Conservation (phyloP, 1,140 invertebrate genomes). For the Mizuhopecten yessoensis region DNA sequence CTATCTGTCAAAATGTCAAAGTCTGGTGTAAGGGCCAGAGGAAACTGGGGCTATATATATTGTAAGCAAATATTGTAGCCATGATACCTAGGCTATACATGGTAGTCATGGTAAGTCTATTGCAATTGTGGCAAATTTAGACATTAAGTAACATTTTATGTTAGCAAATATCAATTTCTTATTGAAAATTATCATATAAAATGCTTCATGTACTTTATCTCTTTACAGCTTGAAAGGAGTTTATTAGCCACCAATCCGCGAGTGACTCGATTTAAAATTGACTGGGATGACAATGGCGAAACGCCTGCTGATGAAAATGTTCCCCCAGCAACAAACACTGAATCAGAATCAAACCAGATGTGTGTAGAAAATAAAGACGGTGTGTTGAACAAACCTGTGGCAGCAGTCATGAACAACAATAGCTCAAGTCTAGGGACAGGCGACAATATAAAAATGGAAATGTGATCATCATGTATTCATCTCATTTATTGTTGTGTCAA, state of each 20-base stretch:
- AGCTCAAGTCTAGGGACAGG: slow-evolving; percentile 31
- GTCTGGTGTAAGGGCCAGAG: no score
- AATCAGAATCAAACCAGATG: slow-evolving; percentile 78
- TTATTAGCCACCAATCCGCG: slow-evolving; percentile 96
- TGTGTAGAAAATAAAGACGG: slow-evolving; percentile 14
- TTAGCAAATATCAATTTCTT: no score
- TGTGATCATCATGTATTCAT: neutral
- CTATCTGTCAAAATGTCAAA: no score
- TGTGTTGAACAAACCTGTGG: neutral
- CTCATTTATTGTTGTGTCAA: slow-evolving; percentile 6
- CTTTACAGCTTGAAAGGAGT: slow-evolving; percentile 90
- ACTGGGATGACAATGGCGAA: slow-evolving; percentile 92
- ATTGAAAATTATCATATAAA: no score
- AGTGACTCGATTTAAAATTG: slow-evolving; percentile 98
- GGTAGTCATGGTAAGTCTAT: no score
- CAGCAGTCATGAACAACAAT: neutral
- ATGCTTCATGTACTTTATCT: no score
- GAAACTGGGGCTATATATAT: no score
- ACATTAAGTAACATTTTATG: no score
- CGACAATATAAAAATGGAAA: slow-evolving; percentile 27
- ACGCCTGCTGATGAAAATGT: slow-evolving; percentile 74
- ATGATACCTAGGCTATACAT: no score
- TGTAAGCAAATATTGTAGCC: no score
- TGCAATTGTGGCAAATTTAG: no score
- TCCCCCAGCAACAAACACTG: slow-evolving; percentile 70